Base-by-base conservation (phyloP, 2,888 invertebrate genomes). In the Lordiphosa andalusiaca region DNA sequence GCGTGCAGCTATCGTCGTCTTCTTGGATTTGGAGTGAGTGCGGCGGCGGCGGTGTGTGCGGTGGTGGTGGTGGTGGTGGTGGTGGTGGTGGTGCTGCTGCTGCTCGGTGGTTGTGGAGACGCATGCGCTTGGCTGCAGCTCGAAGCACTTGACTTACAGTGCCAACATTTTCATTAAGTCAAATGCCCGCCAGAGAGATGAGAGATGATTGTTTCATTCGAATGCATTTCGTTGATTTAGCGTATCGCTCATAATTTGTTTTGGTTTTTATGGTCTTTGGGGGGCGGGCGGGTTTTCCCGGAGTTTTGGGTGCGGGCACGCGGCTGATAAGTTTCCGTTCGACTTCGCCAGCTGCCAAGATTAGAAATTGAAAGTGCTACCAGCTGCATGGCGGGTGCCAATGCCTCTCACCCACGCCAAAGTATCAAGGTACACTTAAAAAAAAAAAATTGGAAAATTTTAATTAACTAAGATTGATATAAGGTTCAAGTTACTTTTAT, bases 111-210 rank as follows among this genome's bases (percentile, higher is more conserved):
- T 39, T 10, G 59, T 59, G 53, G 19, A 52, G 50, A 50, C 44
- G 55, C 39, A 53, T 41, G 55, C 44, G 73, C 71, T 78, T 76
- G 76, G 77, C 71, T 84, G 67, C 86, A 83, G 73, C 83, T 84
- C 83, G 85, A 68, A 83, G 73, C 87, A 87, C 87, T 87, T 87
- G 86, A 87, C 76, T 87, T 85, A 83, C 78, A 86, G 87, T 87
- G 87, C 77, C 86, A 87, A 87, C 85, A 77, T 77, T 87, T 87
- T 87, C 86, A 87, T 87, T 87, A 87, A 86, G 80, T 84, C 82
- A 82, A 74, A 66, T 77, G 71, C 77, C 63, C 38, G 41, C 44
- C 37, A 36, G 41, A 35, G 35, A 39, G 49, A 44, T 36, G 12
- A 19, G 35, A 38, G 54, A 54, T 54, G 48, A 50, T 44, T 63